phyloP scores from a whole-genome alignment of 2,888 invertebrate genomes.

The Cosmopolites sordidus region DNA sequence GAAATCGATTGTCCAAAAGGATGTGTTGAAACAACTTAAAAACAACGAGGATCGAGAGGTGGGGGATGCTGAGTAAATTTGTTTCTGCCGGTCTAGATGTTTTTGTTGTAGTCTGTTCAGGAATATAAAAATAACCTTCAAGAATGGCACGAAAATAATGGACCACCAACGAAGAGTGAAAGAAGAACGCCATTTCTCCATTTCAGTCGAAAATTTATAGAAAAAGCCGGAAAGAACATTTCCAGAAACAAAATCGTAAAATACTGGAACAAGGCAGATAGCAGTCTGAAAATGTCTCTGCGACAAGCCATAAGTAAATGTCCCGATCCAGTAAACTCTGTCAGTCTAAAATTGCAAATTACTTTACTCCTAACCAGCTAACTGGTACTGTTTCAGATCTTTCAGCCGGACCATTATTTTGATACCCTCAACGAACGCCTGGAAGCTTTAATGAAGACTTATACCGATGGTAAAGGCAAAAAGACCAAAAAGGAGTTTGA shows the following conservation, averaged over 20 bases:
- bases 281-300: conserved; percentile 9
- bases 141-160: conserved; percentile 60
- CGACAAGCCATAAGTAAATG: conserved; percentile 9
- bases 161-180: conserved; percentile 45
- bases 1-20: conserved; percentile 58
- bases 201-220: conserved; percentile 8
- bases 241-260: conserved; percentile 15
- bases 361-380: too few species aligned
- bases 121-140: conserved; percentile 12
- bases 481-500: conserved; percentile 49
- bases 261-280: conserved; percentile 12
- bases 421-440: conserved; percentile 83
- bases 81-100: too few species aligned
- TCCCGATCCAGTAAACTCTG: conserved; percentile 24
- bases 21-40: conserved; percentile 57
- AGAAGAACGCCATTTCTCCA: conserved; percentile 37
- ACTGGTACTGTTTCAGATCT: conserved; percentile 41
- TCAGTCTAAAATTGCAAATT: too few species aligned
- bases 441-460: conserved; percentile 61
- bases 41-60: conserved; percentile 51
- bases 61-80: neutral
- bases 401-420: conserved; percentile 70
- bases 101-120: conserved; percentile 13
- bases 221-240: conserved; percentile 8
- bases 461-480: conserved; percentile 45